phyloP scores from a whole-genome alignment of 1,140 invertebrate species.

The Amphibalanus amphitrite region DNA sequence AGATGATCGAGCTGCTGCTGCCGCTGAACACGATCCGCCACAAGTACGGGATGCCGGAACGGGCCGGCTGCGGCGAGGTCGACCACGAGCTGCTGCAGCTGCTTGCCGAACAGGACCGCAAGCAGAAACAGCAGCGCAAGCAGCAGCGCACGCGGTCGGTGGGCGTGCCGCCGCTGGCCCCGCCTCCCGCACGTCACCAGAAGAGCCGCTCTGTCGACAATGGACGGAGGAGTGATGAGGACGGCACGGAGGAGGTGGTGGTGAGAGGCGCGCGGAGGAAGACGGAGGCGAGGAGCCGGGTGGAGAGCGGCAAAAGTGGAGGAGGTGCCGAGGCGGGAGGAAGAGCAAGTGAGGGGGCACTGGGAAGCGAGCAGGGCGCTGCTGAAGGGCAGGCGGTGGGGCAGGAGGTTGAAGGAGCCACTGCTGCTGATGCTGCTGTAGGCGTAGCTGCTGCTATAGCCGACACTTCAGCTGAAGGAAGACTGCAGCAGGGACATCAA shows the following conservation, averaged over 20 bases:
- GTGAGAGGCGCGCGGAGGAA: no score
- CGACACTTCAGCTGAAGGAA: background rate
- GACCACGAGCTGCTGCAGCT: background rate
- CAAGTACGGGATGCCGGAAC: slow-evolving; percentile 4
- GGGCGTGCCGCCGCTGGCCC: background rate
- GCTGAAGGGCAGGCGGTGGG: no score
- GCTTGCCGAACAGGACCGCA: background rate
- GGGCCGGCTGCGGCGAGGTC: background rate
- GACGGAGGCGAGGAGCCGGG: no score
- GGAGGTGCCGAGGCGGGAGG: no score
- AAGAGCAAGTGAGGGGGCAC: no score
- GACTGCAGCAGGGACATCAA: background rate
- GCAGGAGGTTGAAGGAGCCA: no score
- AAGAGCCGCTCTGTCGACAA: background rate
- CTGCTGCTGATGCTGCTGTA: no score
- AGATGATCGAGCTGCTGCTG: background rate
- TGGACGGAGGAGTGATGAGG: no score
- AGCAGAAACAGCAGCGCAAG: background rate
- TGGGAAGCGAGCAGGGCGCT: no score
- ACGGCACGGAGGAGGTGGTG: no score
- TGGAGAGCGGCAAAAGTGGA: no score
- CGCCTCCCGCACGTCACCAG: background rate
- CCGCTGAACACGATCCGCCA: slow-evolving; percentile 1
- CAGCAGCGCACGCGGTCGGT: background rate
- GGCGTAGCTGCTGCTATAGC: no score